phyloP scores from a whole-genome alignment of 64 coral and sea anemone species.

The Dendronephthya gigantea region DNA sequence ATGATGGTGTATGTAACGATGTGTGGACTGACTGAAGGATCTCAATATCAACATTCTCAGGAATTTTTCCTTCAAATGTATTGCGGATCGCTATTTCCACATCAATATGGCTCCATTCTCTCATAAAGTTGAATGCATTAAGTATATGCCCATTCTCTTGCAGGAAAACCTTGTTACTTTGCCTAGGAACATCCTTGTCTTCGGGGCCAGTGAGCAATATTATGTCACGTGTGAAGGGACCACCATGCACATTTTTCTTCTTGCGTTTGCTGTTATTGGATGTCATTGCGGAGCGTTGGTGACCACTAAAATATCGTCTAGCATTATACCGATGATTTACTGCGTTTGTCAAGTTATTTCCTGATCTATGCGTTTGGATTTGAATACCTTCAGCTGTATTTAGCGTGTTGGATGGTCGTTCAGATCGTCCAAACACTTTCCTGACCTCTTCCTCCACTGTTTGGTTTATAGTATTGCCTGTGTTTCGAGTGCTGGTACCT shows the following conservation, averaged over 20 bases:
- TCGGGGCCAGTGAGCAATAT: not conserved
- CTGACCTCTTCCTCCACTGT: no score
- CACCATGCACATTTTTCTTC: not conserved
- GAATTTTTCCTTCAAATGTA: not conserved
- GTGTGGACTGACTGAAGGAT: conserved; percentile 7
- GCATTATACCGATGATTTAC: not conserved
- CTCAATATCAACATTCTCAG: not conserved
- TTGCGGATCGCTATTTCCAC: not conserved
- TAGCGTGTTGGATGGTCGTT: no score
- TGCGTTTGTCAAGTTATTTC: not conserved
- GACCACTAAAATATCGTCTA: not conserved
- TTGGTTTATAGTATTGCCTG: no score
- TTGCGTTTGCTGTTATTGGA: not conserved
- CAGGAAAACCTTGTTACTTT: not conserved
- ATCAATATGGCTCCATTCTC: not conserved
- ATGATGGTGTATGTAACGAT: conserved; percentile 6
- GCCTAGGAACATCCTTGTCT: not conserved
- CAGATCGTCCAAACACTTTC: no score
- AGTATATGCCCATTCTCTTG: not conserved
- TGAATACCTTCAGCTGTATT: not conserved
- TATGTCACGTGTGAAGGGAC: not conserved
- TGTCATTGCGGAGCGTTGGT: not conserved
- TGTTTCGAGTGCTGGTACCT: no score
- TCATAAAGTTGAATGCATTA: not conserved
- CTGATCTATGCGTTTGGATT: not conserved